Percentiles rank a stretch among this genome's conserved stretches.
phyloP scores from a whole-genome alignment of 2,888 invertebrate genomes.

The Sylvicola fuscatus region DNA sequence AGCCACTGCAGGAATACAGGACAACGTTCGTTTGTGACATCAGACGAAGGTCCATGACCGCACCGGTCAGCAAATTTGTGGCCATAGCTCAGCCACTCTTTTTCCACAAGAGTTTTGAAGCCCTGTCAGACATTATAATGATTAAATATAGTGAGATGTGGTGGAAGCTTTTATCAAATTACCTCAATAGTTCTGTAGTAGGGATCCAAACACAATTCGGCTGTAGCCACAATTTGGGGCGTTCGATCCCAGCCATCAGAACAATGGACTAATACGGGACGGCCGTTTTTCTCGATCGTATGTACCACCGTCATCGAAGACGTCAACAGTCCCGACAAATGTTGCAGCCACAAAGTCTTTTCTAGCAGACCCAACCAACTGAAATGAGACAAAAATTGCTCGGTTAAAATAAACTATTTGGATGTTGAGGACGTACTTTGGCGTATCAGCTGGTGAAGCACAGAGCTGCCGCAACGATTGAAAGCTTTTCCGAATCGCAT shows the following conservation, averaged over 20 bases:
- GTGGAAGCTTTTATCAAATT: not conserved
- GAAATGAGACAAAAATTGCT: slow-evolving; percentile 11
- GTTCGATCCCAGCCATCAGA: slow-evolving; percentile 99
- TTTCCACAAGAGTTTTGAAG: slow-evolving; percentile 78
- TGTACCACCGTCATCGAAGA: slow-evolving; percentile 64
- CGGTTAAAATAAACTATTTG: slow-evolving; percentile 4
- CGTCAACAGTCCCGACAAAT: slow-evolving; percentile 66
- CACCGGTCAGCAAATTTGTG: slow-evolving; percentile 97
- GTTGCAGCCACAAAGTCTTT: slow-evolving; percentile 78
- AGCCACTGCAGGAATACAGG: slow-evolving; percentile 98
- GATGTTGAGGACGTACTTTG: slow-evolving; percentile 35
- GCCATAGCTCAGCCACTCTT: slow-evolving; percentile 95
- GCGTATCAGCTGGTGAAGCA: slow-evolving; percentile 56
- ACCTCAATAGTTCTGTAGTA: slow-evolving; percentile 73
- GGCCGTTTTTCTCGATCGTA: slow-evolving; percentile 56
- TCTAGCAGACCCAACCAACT: slow-evolving; percentile 83
- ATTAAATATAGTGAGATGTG: slow-evolving; percentile 25
- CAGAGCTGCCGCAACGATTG: slow-evolving; percentile 62
- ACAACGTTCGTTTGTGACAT: slow-evolving; percentile 87
- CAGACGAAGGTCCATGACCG: slow-evolving; percentile 57
- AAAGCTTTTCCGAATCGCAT: slow-evolving; percentile 85
- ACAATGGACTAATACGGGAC: slow-evolving; percentile 91
- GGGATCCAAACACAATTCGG: slow-evolving; percentile 82
- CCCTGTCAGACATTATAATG: no score
- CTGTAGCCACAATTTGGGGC: slow-evolving; percentile 86